Evolutionary conservation across 2,113 vertebrate genomes (phyloP), one percentile per base, ranked within the genome.

Genomic region (Benitochromis conjunctus): DNA sequence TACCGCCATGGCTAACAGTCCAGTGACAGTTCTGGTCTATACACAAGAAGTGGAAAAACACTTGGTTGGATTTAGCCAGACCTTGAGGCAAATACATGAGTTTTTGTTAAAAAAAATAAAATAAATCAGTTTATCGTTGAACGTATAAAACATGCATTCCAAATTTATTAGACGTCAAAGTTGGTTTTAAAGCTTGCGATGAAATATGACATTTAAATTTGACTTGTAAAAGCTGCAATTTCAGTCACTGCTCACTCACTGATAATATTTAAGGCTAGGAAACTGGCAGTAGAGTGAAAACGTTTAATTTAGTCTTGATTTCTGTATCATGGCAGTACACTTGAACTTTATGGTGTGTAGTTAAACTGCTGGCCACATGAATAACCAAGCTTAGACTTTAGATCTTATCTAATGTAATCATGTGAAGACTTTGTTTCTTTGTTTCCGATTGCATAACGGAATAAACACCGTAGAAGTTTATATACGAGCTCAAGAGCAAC

Each of bases 1-100:
- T 64, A 69, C 81, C 82, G 91, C 86, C 77, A 82, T 51, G 82
- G 56, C 85, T 46, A 58, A 85, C 41, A 57, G 87, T 83, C 79
- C 81, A 82, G 14, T 80, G 56, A 81, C 34, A 86, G 88, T 69
- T 88, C 26, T 84, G 60, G 26, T 87, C 38, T 81, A 41, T 85
- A 54, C 43, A 76, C 34, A 38, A 56, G 31, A 86, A 58, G 26
- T 29, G 3, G 41, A 66, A 79, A 85, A 79, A 64, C 41, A 83
- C n/a, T 60, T 51, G 5, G 46, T 79, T 18, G 66, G 4, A 46
- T 58, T 82, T 57, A 60, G 6, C 13, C 54, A 21, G 41, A 84
- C 80, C 8, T 53, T 48, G 6, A 79, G 21, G 36, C 43, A 51
- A 46, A 11, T 13, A 51, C 46, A 29, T 78, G 2, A 8, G 26